Evolutionary conservation across 2,113 vertebrate species (phyloP), one percentile per base, ranked within the genome.

Genomic region (Pontoporia blainvillei): DNA sequence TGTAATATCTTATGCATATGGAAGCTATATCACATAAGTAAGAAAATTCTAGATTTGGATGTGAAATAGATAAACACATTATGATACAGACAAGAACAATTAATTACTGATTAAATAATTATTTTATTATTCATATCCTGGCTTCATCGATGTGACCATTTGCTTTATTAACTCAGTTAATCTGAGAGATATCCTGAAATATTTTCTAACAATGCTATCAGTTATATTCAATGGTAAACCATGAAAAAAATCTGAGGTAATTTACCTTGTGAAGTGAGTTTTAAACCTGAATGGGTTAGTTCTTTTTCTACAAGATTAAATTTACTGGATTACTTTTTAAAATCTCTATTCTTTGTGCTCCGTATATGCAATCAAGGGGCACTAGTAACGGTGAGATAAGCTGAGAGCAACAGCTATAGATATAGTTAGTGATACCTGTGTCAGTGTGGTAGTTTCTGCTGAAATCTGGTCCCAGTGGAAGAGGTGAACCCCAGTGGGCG

Each of bases 341-440:
- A 67, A 46, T 81, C 0, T 84, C 34, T 85, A 20, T 44, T 31
- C 49, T 39, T 76, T 44, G 41, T 78, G 21, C 31, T 86, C 62
- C 76, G 3, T n/a, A n/a, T 14, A 34, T 1, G n/a, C n/a, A n/a
- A n/a, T n/a, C n/a, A n/a, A n/a, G n/a, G n/a, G n/a, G 3, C 4
- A 15, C 6, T 49, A 34, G n/a, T 27, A 46, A 31, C 20, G 25
- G 34, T 17, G 49, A 86, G 3, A 64, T 1, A 9, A 0, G 1
- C 13, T n/a, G 39, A 92, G 41, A 76, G 8, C 7, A 1, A 69
- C 1, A 76, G 34, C 6, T 71, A 27, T 8, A 61, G 41, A 36
- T 9, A 29, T 0, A 23, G 13, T 18, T 86, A 54, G 9, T 20
- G 29, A 54, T 95, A 93, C 94, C 96, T 93, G 86, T 9, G 17